Evolutionary conservation across 2,797 vertebrate genomes (phyloP), one percentile per base, ranked within the genome.

Genomic region (Peromyscus melanophrys): DNA sequence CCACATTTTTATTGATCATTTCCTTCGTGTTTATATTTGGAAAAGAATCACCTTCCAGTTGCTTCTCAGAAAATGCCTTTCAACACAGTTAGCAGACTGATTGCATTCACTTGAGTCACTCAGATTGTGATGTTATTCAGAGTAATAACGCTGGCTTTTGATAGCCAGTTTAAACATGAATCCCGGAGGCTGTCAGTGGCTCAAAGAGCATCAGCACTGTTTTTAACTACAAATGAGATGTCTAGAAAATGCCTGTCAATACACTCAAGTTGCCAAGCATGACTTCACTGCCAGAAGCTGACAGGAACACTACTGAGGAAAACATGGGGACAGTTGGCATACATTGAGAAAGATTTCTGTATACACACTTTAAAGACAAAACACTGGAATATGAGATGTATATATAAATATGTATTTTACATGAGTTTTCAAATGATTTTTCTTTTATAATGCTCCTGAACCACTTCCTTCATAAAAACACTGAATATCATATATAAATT

Each of bases 141-240:
- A 89, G 25, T 76, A 98, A 96, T 90, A 98, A 96, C 34, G 95
- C 90, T 97, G 43, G 1, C 27, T 98, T 98, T 93, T 96, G 83
- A 90, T 97, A 97, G 96, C 46, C 34, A 95, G n/a, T 94, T 98
- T 98, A 95, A 98, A 96, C 23, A 96, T 71, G 34, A 92, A 93
- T 92, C 52, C 87, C 95, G 12, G 76, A 94, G 61, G 0, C 23
- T 97, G 59, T 96, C 78, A 97, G n/a, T 89, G 19, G 17, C 21
- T 90, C 21, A 81, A 92, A 95, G 78, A 92, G 76, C 94, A 94
- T 75, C 95, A 96, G 55, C 0, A 17, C 55, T 16, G 27, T 94
- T 97, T 97, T 92, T 77, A 97, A 82, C 7, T 96, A 96, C 75
- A 96, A 97, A 97, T 16, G 13, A 97, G 6, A n/a, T 94, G 82